Evolutionary conservation across 2,888 invertebrate genomes (phyloP).

Genomic region (Caradrina kadenii): DNA sequence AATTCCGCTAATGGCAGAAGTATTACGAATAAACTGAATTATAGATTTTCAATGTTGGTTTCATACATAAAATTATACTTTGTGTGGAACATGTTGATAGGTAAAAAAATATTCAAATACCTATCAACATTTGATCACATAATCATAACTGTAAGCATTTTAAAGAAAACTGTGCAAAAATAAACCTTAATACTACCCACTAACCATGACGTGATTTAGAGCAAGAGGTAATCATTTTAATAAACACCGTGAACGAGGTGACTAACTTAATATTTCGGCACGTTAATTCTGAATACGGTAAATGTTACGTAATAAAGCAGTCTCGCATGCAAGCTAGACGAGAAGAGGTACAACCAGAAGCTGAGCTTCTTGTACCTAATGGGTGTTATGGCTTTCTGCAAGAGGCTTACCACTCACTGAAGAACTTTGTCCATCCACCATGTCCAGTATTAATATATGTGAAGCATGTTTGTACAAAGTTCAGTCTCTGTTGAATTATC

Average conservation of each 20-base stretch:
- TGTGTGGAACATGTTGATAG: too few relatives aligned
- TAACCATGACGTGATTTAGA: not conserved
- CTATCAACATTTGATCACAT: not conserved
- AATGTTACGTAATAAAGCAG: slow-evolving; percentile 42
- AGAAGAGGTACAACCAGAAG: not conserved
- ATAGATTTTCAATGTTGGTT: too few relatives aligned
- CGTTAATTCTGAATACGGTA: slow-evolving; percentile 15
- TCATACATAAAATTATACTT: too few relatives aligned
- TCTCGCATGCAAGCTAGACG: slow-evolving; percentile 19
- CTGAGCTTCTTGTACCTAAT: not conserved
- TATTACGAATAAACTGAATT: too few relatives aligned
- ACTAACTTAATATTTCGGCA: slow-evolving; percentile 8
- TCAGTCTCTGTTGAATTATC: slow-evolving; percentile 10
- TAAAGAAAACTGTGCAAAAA: not conserved
- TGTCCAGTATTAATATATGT: too few relatives aligned
- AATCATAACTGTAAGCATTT: not conserved
- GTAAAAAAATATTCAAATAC: too few relatives aligned
- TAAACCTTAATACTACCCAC: not conserved
- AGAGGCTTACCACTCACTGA: not conserved
- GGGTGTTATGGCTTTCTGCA: not conserved
- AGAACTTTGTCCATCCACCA: not conserved
- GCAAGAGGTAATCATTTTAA: not conserved
- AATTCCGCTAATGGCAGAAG: too few relatives aligned
- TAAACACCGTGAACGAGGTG: not conserved
- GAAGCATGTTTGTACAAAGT: not conserved